These are phyloP conservation scores for Mythimna ferrago DNA, from an alignment of 2,888 invertebrate species.

Conservation along the genomic window DNA sequence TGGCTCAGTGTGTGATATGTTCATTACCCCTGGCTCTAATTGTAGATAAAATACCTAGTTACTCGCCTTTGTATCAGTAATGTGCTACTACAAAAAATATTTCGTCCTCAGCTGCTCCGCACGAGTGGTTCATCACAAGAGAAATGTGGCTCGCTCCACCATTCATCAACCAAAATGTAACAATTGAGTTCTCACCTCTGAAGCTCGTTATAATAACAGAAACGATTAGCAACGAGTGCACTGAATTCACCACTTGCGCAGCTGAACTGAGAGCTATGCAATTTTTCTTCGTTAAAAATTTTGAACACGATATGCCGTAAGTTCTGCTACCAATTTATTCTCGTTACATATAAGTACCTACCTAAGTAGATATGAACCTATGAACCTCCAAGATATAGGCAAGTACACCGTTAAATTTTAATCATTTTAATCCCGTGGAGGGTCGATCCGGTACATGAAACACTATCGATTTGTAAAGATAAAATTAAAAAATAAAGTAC, in stretches of 20 bases:
- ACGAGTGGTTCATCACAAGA: conserved; percentile 82
- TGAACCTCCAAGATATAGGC: too few species aligned
- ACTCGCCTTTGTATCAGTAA: not conserved
- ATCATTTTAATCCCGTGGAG: too few species aligned
- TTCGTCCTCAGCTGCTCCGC: conserved; percentile 72
- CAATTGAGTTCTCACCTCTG: conserved; percentile 72
- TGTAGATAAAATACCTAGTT: not conserved
- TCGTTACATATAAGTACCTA: too few species aligned
- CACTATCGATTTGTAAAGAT: too few species aligned
- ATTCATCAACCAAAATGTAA: conserved; percentile 53
- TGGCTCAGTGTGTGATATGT: too few species aligned
- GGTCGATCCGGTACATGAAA: too few species aligned
- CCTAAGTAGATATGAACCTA: not conserved
- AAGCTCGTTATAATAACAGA: conserved; percentile 82
- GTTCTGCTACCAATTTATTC: conserved; percentile 26
- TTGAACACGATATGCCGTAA: conserved; percentile 66
- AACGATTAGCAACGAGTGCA: conserved; percentile 78
- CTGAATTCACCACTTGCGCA: conserved; percentile 75
- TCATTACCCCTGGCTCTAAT: too few species aligned
- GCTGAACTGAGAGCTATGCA: conserved; percentile 79
- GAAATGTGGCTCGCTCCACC: conserved; percentile 80
- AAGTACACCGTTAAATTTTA: too few species aligned
- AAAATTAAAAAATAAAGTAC: too few species aligned
- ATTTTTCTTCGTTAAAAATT: conserved; percentile 62
- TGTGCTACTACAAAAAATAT: not conserved